These are phyloP conservation scores for Eristalis tenax DNA, from an alignment of 2,888 invertebrate genomes.

Conservation along the genomic window DNA sequence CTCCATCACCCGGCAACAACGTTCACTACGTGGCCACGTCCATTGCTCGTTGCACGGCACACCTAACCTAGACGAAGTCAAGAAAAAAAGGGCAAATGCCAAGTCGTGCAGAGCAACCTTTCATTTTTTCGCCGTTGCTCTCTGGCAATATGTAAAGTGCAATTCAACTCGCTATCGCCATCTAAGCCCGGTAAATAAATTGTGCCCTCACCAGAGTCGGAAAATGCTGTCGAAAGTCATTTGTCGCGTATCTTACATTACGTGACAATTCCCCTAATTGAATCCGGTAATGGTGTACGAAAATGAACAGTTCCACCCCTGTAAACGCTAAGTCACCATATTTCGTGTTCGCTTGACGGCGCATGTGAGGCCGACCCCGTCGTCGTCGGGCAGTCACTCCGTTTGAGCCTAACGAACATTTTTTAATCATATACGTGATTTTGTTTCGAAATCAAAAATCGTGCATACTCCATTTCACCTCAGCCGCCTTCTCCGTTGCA, in stretches of 20 bases:
- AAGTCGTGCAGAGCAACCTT: too few relatives aligned
- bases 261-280: constrained; percentile 61
- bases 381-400: background rate
- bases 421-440: constrained; percentile 67
- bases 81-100: too few relatives aligned
- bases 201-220: background rate
- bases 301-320: constrained; percentile 44
- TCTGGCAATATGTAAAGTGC: background rate
- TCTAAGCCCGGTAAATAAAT: background rate
- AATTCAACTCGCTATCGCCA: background rate
- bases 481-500: background rate
- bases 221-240: background rate
- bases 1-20: too few relatives aligned
- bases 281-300: constrained; percentile 34
- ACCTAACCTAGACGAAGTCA: too few relatives aligned
- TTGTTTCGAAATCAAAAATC: constrained; percentile 59
- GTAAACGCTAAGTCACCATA: constrained; percentile 55
- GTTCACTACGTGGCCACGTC: too few relatives aligned
- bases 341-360: constrained; percentile 28
- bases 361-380: constrained; percentile 21
- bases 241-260: constrained; percentile 40
- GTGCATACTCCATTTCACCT: constrained; percentile 33
- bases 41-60: too few relatives aligned
- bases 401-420: constrained; percentile 51
- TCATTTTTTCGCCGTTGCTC: background rate